Evolutionary conservation across 1,140 invertebrate genomes (phyloP).

Genomic region (Telenomus remus): DNA sequence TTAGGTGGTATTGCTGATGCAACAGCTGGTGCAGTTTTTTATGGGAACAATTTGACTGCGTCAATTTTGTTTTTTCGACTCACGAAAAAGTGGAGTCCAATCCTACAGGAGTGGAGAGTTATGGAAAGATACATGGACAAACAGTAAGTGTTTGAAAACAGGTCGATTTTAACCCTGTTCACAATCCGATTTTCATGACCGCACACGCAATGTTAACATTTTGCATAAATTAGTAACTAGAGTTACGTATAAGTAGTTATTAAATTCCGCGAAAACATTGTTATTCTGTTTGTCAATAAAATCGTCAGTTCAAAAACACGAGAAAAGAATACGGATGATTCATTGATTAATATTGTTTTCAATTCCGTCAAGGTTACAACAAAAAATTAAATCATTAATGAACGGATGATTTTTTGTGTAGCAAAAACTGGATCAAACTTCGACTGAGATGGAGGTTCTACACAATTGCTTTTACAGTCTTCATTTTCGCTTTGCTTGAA

Average conservation of each 20-base stretch:
- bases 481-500: slow-evolving; percentile 64
- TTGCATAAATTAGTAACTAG: slow-evolving; percentile 29
- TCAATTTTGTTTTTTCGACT: slow-evolving; percentile 70
- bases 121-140: slow-evolving; percentile 72
- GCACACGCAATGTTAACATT: slow-evolving; percentile 13
- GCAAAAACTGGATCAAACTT: slow-evolving; percentile 56
- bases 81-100: slow-evolving; percentile 66
- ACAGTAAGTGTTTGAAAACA: slow-evolving; percentile 62
- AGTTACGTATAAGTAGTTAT: slow-evolving; percentile 5
- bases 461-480: slow-evolving; percentile 53
- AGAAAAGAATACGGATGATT: not conserved
- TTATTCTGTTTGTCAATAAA: not conserved
- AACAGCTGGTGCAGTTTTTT: slow-evolving; percentile 74
- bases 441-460: slow-evolving; percentile 66
- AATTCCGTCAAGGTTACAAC: not conserved
- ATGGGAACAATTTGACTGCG: slow-evolving; percentile 72
- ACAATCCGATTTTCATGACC: too few relatives aligned
- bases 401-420: slow-evolving; percentile 17
- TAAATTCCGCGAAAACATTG: slow-evolving; percentile 1
- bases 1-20: slow-evolving; percentile 73
- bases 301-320: not conserved
- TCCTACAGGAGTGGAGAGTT: slow-evolving; percentile 71
- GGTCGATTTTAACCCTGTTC: slow-evolving; percentile 34
- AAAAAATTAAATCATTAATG: not conserved
- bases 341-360: not conserved